These are phyloP conservation scores for Xestoiulus laeticollis DNA, from an alignment of 2,888 invertebrate species.

Conservation along the genomic window DNA sequence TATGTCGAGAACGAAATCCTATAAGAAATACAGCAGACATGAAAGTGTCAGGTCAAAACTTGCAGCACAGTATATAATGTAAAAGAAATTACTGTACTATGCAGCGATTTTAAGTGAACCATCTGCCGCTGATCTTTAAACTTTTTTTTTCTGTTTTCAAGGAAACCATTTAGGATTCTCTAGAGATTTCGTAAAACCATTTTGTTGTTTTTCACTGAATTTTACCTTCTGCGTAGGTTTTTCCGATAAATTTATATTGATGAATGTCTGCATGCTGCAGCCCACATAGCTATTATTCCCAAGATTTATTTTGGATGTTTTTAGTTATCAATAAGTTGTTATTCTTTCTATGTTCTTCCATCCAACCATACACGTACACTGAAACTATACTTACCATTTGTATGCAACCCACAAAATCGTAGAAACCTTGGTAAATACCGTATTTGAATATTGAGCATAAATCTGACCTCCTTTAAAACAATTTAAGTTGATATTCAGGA, in stretches of 20 bases:
- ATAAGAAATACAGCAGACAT: neutral
- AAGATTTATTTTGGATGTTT: neutral
- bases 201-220: constrained; percentile 17
- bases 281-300: neutral
- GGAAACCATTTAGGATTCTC: constrained; percentile 30
- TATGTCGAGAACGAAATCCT: neutral
- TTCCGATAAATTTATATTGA: constrained; percentile 22
- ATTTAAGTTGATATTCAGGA: too few relatives aligned
- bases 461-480: neutral
- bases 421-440: too few relatives aligned
- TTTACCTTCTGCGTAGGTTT: neutral
- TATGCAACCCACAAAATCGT: too few relatives aligned
- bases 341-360: neutral
- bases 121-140: constrained; percentile 21
- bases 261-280: neutral
- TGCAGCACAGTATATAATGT: neutral
- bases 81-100: neutral
- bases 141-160: neutral
- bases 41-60: neutral
- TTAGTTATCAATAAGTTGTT: constrained; percentile 3
- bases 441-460: neutral
- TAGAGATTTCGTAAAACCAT: constrained; percentile 28
- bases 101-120: neutral
- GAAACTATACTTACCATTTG: neutral
- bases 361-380: neutral